Evolutionary conservation across 2,113 vertebrate genomes (phyloP).

Genomic region (Bos taurus): DNA sequence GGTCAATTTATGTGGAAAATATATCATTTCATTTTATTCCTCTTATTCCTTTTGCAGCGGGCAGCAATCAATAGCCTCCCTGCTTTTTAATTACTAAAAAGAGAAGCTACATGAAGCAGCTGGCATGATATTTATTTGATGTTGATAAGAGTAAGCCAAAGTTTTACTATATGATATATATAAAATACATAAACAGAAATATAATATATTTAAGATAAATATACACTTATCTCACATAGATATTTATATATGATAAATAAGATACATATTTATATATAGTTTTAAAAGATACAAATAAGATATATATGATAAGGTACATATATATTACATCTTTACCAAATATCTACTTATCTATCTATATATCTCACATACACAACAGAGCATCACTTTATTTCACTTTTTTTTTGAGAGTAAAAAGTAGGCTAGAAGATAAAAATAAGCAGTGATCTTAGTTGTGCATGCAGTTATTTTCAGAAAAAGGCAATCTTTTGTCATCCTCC

Average conservation of each 20-base stretch:
- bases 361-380: not conserved
- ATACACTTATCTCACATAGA: not conserved
- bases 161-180: not conserved
- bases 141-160: not conserved
- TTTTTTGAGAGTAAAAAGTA: constrained; percentile 26
- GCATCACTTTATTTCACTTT: not conserved
- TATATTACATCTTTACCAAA: not conserved
- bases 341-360: not conserved
- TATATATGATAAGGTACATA: not conserved
- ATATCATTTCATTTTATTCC: not conserved
- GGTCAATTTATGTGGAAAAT: constrained; percentile 5
- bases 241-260: not conserved
- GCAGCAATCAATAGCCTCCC: not conserved
- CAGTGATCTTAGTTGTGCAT: not conserved
- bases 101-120: not conserved
- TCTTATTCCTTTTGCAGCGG: not conserved
- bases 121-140: not conserved
- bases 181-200: not conserved
- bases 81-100: constrained; percentile 8
- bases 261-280: not conserved
- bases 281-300: not conserved
- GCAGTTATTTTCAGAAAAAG: constrained; percentile 35
- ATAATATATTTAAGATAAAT: not conserved
- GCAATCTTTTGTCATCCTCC: not conserved
- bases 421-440: constrained; percentile 48